Evolutionary conservation across 2,797 vertebrate genomes (phyloP), one percentile per base, ranked within the genome.

Genomic region (Anisognathus igniventris): DNA sequence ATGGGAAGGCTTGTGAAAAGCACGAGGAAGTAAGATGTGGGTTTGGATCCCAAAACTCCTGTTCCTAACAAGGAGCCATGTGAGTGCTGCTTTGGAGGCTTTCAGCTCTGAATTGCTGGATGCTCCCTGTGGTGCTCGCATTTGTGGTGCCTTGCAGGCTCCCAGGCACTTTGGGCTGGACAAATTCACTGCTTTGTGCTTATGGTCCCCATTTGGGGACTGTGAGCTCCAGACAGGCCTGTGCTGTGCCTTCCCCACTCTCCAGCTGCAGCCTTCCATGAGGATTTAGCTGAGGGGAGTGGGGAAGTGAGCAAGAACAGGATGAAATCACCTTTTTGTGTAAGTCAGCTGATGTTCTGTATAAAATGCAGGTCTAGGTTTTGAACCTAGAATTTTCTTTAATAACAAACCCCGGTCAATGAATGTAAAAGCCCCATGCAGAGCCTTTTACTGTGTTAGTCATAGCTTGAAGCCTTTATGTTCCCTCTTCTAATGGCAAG

Each of bases 401-500:
- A 97, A 97, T 97, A 97, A 94, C 95, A 33, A 95, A 88, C 91
- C 83, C 57, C 7, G 67, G 97, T 96, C 97, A 97, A 94, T 97
- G 96, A 98, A 95, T 88, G 87, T 95, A 96, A 96, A 84, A 96
- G 95, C 89, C 80, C 85, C 95, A 92, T 93, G 95, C 95, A 82
- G 88, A 96, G 97, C 94, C 91, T 97, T 97, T 97, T 89, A 96
- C 94, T 92, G 94, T 93, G 95, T 98, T 97, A 97, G 96, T 98
- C 97, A 97, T 97, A 97, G 97, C 93, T 96, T 97, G 96, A 96
- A 96, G 97, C 95, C 95, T 97, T 98, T 98, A 96, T 97, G 90
- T 92, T 96, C 77, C 93, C 95, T 94, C 92, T 95, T 97, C 96
- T 97, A 97, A 98, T 97, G 95, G 96, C 90, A 96, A 97, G 96